Base-by-base conservation (phyloP, 2,797 vertebrate genomes). In the Eulemur coronatus region DNA sequence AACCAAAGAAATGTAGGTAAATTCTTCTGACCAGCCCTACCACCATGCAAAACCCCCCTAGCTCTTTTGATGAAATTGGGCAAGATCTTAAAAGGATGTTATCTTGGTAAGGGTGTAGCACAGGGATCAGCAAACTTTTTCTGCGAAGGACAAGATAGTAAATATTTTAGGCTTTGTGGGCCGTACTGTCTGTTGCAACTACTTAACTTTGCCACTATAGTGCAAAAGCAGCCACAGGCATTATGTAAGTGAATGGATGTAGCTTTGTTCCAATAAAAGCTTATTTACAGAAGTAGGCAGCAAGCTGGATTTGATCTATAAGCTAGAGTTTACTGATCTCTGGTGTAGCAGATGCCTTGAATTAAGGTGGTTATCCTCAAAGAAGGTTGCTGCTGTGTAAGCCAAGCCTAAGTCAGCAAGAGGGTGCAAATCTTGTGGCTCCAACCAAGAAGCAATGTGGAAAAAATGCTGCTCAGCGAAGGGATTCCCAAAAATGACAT, bases 111-210 rank as follows among this genome's bases (percentile, higher is more conserved):
- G 41, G n/a, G 63, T 67, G 0, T 72, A 69, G 79, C 20, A 48
- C 41, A 93, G 50, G 28, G 52, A 76, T 65, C 65, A 94, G 24
- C 33, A 95, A 87, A 73, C 22, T 72, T 90, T 75, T 69, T 67
- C 65, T 48, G 17, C 30, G 41, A 81, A 89, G n/a, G 46, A 26
- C 28, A 65, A 63, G 33, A 63, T 26, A 41, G 84, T 84, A 84
- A 95, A 84, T 92, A 89, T 80, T 96, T 96, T 22, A 94, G 81
- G 52, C 63, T 87, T 95, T 89, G 84, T 46, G 75, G 84, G 24
- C 28, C 30, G 41, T 59, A 17, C 11, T 67, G 8, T 82, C 84
- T 46, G 26, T 67, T 91, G 67, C 6, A 85, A 41, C 35, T 81
- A 67, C 26, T 73, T 11, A 91, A n/a, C 69, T 94, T 38, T 12